Percentiles rank a stretch among this genome's conserved stretches.
Evolutionary conservation across 2,113 vertebrate species (phyloP).

Genomic region (Caranx melampygus): DNA sequence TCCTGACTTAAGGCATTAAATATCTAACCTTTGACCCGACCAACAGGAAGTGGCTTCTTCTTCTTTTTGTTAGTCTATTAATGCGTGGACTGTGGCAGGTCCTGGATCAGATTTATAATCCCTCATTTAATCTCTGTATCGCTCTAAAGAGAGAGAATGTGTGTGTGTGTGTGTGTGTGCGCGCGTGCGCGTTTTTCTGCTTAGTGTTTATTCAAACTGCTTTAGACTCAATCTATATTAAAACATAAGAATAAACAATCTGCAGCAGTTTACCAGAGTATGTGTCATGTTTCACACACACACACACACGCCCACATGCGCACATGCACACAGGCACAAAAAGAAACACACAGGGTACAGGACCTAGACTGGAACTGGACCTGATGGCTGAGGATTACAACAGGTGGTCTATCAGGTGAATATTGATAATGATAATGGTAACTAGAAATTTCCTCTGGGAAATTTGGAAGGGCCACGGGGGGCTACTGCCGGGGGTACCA

Average conservation of each 20-base stretch:
- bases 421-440: too few species aligned
- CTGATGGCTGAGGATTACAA: too few species aligned
- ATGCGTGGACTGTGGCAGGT: not conserved
- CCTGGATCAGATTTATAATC: constrained; percentile 26
- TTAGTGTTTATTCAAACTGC: constrained; percentile 13
- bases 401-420: too few species aligned
- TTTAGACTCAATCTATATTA: not conserved
- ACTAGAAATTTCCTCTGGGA: too few species aligned
- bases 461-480: too few species aligned
- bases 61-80: not conserved
- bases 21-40: not conserved
- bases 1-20: constrained; percentile 20
- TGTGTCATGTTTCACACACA: not conserved
- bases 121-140: not conserved
- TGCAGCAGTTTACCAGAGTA: not conserved
- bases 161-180: constrained; percentile 24
- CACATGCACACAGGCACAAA: too few species aligned
- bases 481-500: too few species aligned
- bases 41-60: not conserved
- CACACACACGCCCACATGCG: too few species aligned
- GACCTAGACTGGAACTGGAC: too few species aligned
- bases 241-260: not conserved
- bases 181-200: not conserved
- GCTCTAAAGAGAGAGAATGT: not conserved
- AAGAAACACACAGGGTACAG: too few species aligned